A percentile compares a stretch with the other conserved stretches of the same genome.
Conservation (phyloP, 2,888 invertebrate genomes). For the Pachliopta kotzebuea region DNA sequence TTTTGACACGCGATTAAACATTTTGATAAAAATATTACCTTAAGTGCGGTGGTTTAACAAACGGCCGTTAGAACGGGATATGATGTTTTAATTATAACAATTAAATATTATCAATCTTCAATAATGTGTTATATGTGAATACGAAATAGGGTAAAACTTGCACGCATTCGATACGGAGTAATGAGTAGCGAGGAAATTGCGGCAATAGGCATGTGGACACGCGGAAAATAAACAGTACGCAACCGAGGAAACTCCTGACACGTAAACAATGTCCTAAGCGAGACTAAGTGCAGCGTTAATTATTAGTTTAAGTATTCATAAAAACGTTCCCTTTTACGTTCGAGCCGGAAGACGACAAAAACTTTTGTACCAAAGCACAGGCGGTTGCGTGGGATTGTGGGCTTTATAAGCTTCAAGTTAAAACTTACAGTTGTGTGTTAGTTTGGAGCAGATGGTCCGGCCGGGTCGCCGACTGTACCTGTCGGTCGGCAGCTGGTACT, state of each 20-base stretch:
- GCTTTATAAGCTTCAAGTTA: constrained; percentile 27
- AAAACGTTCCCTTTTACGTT: constrained; percentile 45
- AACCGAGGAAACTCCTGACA: constrained; percentile 54
- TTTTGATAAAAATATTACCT: constrained; percentile 5
- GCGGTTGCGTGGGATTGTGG: constrained; percentile 27
- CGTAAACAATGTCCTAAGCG: constrained; percentile 63
- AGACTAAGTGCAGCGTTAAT: constrained; percentile 65
- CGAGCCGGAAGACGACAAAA: constrained; percentile 43
- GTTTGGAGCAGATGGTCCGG: constrained; percentile 27
- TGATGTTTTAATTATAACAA: constrained; percentile 62
- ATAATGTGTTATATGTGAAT: constrained; percentile 54
- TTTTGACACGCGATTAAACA: background rate
- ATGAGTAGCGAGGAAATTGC: constrained; percentile 54
- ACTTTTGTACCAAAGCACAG: constrained; percentile 39
- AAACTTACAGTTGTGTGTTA: constrained; percentile 28
- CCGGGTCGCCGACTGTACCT: constrained; percentile 33
- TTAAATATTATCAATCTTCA: constrained; percentile 50
- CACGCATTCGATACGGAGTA: constrained; percentile 56
- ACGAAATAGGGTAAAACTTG: constrained; percentile 46
- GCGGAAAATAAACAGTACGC: constrained; percentile 56
- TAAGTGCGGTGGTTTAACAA: constrained; percentile 34
- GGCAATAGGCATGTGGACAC: constrained; percentile 48
- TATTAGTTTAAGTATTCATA: constrained; percentile 71
- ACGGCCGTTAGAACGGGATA: constrained; percentile 39
- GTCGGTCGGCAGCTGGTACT: constrained; percentile 52